These are phyloP conservation scores for Ctenoplectra terminalis DNA, from an alignment of 1,140 invertebrate species.

Conservation along the genomic window DNA sequence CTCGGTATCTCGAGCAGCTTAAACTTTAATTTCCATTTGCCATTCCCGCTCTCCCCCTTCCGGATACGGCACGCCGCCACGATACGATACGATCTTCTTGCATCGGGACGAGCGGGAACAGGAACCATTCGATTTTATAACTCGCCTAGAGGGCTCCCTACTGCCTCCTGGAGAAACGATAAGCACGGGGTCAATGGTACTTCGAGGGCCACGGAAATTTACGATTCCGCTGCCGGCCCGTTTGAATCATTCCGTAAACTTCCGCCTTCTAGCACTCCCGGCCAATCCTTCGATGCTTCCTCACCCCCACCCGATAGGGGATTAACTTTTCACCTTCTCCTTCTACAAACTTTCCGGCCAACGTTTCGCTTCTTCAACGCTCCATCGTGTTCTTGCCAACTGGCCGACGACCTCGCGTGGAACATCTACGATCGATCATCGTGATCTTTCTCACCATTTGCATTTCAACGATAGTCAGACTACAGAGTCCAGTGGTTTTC, in stretches of 20 bases:
- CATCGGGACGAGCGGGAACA: constrained; percentile 45
- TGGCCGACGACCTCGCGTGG: neutral
- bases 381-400: constrained; percentile 5
- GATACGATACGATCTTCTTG: constrained; percentile 36
- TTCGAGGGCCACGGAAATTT: constrained; percentile 45
- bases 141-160: constrained; percentile 36
- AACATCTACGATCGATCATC: neutral
- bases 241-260: constrained; percentile 55
- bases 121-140: constrained; percentile 55
- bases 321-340: constrained; percentile 46
- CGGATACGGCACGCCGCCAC: neutral
- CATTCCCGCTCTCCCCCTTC: constrained; percentile 12
- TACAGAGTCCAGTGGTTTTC: no score
- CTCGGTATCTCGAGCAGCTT: constrained; percentile 32
- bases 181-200: constrained; percentile 51
- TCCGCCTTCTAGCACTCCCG: constrained; percentile 7
- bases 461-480: neutral
- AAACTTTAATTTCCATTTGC: constrained; percentile 56
- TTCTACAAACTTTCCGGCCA: constrained; percentile 11
- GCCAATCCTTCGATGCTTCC: constrained; percentile 33
- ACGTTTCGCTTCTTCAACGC: constrained; percentile 1
- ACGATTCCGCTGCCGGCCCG: constrained; percentile 42
- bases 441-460: neutral
- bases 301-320: constrained; percentile 24
- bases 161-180: constrained; percentile 44